Evolutionary conservation across 2,113 vertebrate genomes (phyloP), one percentile per base, ranked within the genome.

Genomic region (Alouatta palliata): DNA sequence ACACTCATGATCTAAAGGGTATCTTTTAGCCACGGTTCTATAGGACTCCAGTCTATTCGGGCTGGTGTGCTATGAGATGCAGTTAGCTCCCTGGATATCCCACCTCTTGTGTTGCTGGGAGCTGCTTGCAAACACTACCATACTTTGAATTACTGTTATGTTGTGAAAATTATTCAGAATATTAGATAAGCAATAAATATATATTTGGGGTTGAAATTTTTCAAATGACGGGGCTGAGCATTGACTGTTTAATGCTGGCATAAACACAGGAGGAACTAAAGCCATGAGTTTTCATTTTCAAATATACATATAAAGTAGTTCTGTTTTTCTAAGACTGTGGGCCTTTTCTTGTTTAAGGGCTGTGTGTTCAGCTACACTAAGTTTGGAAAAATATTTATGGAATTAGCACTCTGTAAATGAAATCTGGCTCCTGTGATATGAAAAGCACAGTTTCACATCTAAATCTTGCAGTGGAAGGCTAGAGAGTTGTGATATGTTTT

Each of bases 11-110:
- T 64, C 61, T 32, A 20, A 79, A 27, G 20, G 35, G 1, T 2
- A 20, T 45, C 68, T 77, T 1, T 3, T 10, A n/a, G 7, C 14
- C 16, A 3, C 2, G 2, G 1, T 21, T 64, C 35, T 23, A n/a
- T 19, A 54, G 20, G 19, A 45, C 23, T n/a, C 58, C 40, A 20
- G 9, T 2, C 11, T 56, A 9, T 14, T 40, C 3, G 21, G 6
- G 23, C 10, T 43, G 6, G 2, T 45, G 54, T 8, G 8, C 35
- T 32, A 2, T 5, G 37, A 54, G 19, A 61, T 20, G 54, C 25
- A 71, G 20, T 8, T 2, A 16, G 8, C 4, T 73, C 37, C 37
- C 10, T 45, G 52, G 5, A 32, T 14, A 8, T 37, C 9, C 13
- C 21, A 37, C 16, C 8, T n/a, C 21, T 35, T 49, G 0, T n/a